Percentiles rank a stretch among this genome's conserved stretches.
Conservation (phyloP, 1,140 invertebrate species). For the Amphibalanus amphitrite region DNA sequence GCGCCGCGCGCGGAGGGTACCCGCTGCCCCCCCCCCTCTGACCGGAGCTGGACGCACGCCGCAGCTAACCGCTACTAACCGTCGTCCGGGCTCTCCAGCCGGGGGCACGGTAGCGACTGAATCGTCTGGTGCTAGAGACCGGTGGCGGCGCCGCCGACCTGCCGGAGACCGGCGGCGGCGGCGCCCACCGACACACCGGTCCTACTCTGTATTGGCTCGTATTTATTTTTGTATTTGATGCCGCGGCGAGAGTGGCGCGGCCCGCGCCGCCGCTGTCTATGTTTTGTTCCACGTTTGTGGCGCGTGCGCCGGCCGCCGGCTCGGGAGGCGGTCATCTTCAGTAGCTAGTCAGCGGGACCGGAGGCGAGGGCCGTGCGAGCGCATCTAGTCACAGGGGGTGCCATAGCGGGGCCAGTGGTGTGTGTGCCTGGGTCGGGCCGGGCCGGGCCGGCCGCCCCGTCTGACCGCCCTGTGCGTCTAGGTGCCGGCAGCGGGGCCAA, state of each 20-base stretch:
- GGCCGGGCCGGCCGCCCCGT: background rate
- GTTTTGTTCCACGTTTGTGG: background rate
- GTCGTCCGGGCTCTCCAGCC: background rate
- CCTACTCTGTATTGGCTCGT: background rate
- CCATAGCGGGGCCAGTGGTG: background rate
- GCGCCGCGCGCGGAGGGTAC: too few species aligned
- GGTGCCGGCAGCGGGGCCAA: background rate
- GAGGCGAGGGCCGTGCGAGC: background rate
- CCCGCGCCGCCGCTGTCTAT: background rate
- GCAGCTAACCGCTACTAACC: background rate
- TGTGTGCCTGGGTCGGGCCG: background rate
- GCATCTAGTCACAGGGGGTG: background rate
- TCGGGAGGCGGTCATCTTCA: background rate
- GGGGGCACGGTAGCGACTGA: background rate
- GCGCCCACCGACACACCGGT: background rate
- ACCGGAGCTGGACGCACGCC: too few species aligned
- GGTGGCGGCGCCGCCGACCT: too few species aligned
- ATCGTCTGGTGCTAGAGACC: background rate
- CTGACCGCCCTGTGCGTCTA: background rate
- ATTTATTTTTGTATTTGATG: background rate
- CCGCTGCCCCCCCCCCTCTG: background rate
- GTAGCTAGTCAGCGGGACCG: background rate
- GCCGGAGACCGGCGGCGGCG: too few species aligned
- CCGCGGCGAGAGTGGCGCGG: background rate
- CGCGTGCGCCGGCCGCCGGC: too few species aligned